phyloP scores from a whole-genome alignment of 2,888 invertebrate species.

The Hirtodrosophila trivittata region DNA sequence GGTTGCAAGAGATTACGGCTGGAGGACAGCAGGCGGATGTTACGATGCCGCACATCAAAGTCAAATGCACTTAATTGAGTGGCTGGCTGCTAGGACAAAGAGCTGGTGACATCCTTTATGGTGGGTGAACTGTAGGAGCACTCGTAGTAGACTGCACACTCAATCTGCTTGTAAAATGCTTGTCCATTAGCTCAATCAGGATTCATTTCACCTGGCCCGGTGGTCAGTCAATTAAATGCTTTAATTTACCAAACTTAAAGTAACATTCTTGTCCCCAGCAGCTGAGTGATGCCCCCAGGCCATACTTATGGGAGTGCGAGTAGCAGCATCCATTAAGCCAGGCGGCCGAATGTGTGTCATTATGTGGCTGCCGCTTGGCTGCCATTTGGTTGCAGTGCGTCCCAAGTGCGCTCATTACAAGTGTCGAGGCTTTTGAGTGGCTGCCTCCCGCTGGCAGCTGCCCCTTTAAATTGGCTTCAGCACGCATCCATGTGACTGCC shows the following conservation, averaged over 20 bases:
- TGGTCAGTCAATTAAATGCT: conserved; percentile 40
- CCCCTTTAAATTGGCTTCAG: conserved; percentile 44
- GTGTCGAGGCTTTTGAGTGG: conserved; percentile 60
- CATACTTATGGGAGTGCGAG: conserved; percentile 2
- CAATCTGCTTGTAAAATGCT: conserved; percentile 27
- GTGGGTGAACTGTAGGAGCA: not conserved
- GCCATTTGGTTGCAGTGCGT: conserved; percentile 25
- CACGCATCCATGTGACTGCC: conserved; percentile 35
- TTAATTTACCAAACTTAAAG: conserved; percentile 40
- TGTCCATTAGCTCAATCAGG: conserved; percentile 70
- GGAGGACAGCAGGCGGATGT: not conserved
- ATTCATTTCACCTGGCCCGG: conserved; percentile 24
- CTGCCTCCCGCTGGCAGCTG: conserved; percentile 29
- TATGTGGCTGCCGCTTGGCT: conserved; percentile 29
- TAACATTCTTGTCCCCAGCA: not conserved
- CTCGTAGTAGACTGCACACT: conserved; percentile 5
- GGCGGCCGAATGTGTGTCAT: conserved; percentile 63
- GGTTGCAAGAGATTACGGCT: not conserved
- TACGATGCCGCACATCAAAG: conserved; percentile 41
- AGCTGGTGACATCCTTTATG: conserved; percentile 12
- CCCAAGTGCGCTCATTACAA: conserved; percentile 63
- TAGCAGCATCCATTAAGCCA: conserved; percentile 35
- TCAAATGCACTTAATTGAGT: conserved; percentile 69
- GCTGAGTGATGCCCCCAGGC: not conserved
- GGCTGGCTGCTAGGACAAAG: conserved; percentile 35